Base-by-base conservation (phyloP, 2,113 vertebrate species). In the Triplophysa rosa region DNA sequence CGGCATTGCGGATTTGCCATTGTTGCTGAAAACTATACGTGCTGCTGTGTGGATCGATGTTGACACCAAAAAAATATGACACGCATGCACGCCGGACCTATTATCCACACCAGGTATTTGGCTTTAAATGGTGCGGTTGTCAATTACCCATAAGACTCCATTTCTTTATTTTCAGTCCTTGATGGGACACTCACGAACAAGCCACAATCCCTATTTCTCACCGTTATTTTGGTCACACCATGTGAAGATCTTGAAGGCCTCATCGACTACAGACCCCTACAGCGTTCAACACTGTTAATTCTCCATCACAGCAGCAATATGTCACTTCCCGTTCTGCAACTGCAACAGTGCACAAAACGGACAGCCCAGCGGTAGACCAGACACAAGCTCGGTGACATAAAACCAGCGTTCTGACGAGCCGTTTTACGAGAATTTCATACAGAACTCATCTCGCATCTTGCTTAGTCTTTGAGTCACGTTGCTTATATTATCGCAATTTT, bases 231-330 rank as follows among this genome's bases (percentile, higher is more conserved):
- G 37, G 12, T 26, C 37, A 74, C 37, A 74, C 21, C 71, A 61
- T 45, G 9, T 14, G 8, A 40, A 21, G 19, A 70, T 54, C 24
- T 33, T 33, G 26, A 70, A 73, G 56, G 21, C 17, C 52, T 72
- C 19, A 59, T 59, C n/a, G 54, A 74, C 33, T 14, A 11, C 33
- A 11, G 54, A 73, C 70, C 29, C 70, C 54, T 24, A 61, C 54
- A 73, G 56, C 17, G 58, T 0, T 0, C 16, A 47, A 62, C 56
- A 26, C 45, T 45, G 71, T 74, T 74, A 62, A 73, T 56, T 45
- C 37, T 74, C 58, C 21, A 74, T 74, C 56, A 74, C 58, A 33
- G 37, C 59, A 54, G 56, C 70, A 59, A 73, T 54, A 71, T 74
- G 58, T 74, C 71, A 74, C 8, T 74, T 40, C 33, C 56, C 24